Evolutionary conservation across 2,797 vertebrate genomes (phyloP), one percentile per base, ranked within the genome.

Genomic region (Gallinago stenura): DNA sequence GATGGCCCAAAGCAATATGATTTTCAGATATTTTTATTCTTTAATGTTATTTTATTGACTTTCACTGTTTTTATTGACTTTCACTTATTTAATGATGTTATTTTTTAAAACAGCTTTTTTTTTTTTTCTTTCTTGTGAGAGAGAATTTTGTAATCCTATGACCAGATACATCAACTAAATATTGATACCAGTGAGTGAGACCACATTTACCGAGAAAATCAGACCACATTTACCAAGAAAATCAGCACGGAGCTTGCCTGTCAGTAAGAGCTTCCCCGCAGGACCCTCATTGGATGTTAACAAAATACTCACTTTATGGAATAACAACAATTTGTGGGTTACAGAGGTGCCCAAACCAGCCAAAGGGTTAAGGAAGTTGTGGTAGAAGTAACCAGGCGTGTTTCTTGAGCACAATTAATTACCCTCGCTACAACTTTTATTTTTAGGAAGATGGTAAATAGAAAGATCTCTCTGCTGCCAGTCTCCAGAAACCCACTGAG

Each of bases 391-490:
- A 91, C 75, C 35, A 60, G 43, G 24, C 2, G 9, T 15, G 19
- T 86, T 94, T 72, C 45, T 79, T 8, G 6, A 83, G 51, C 37
- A 37, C 1, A 2, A 70, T 80, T 56, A 69, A 77, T 93, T 92
- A 62, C 43, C 25, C 22, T 85, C 7, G 0, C 48, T 37, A 18
- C 14, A 75, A 58, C 31, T 33, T 70, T 77, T 80, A 37, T 92
- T 95, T 94, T 96, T 37, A 81, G 75, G 70, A 61, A 89, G 76
- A 56, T 9, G 66, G 58, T 50, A 78, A 91, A 76, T 11, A 76
- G 46, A 37, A 60, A 65, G 33, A 54, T 37, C 22, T 25, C 45
- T 70, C 15, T 28, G 43, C 54, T 93, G 82, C 64, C 58, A 61
- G 58, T 46, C 24, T 69, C 62, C 83, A 83, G 80, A 79, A 95